Percentiles rank a stretch among this genome's conserved stretches.
Evolutionary conservation across 2,797 vertebrate species (phyloP).

Genomic region (Sebastes vulpes): DNA sequence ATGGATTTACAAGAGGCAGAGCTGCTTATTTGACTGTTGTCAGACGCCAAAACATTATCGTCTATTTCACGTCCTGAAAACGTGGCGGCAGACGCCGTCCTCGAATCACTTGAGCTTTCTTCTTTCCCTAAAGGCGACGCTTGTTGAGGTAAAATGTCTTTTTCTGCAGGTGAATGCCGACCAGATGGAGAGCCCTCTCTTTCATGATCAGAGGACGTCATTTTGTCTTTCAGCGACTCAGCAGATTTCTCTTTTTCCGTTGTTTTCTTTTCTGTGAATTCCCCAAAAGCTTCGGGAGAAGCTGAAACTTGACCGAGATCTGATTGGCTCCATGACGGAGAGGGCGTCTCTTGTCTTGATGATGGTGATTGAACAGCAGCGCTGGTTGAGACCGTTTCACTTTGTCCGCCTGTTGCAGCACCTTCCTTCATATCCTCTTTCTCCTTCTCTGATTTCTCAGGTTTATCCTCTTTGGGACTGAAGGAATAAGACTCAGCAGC

Average conservation of each 20-base stretch:
- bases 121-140: slow-evolving; percentile 19
- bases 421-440: slow-evolving; percentile 57
- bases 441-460: slow-evolving; percentile 83
- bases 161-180: slow-evolving; percentile 79
- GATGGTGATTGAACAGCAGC: slow-evolving; percentile 81
- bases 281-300: slow-evolving; percentile 24
- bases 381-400: slow-evolving; percentile 74
- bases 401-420: slow-evolving; percentile 20
- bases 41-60: slow-evolving; percentile 83
- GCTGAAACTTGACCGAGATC: slow-evolving; percentile 37
- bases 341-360: slow-evolving; percentile 85
- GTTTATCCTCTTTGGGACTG: slow-evolving; percentile 81
- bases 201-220: slow-evolving; percentile 59
- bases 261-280: slow-evolving; percentile 50
- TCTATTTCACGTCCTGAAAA: slow-evolving; percentile 67
- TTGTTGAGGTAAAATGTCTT: slow-evolving; percentile 68
- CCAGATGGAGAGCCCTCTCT: slow-evolving; percentile 66
- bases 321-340: slow-evolving; percentile 74
- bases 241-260: slow-evolving; percentile 71
- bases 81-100: slow-evolving; percentile 40
- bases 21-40: slow-evolving; percentile 72
- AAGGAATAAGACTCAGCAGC: slow-evolving; percentile 69
- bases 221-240: slow-evolving; percentile 70
- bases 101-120: slow-evolving; percentile 50
- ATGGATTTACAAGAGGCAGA: slow-evolving; percentile 64